Base-by-base conservation (phyloP, 1,140 invertebrate species). In the Doryteuthis pealeii region DNA sequence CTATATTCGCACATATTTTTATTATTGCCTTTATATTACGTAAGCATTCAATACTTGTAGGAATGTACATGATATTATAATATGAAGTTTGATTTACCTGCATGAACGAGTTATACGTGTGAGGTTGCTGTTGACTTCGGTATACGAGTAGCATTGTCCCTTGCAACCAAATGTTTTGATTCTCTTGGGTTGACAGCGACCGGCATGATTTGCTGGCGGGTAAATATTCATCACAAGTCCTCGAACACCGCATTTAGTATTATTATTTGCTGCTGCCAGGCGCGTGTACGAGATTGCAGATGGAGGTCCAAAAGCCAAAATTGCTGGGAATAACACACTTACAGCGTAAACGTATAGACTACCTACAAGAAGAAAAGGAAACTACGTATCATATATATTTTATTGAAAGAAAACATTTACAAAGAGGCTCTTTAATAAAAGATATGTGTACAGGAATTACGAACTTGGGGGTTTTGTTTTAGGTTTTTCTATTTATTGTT, bases 141-240 rank as follows among this genome's bases (percentile, higher is more conserved):
- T 32, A 30, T 68, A 68, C 3, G 66, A 68, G 10, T 32, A 33
- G 30, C 66, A 68, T 68, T 68, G 66, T 18, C 66, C 66, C 30
- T 30, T 68, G 22, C 66, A 68, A 10, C 66, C 66, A 68, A 68
- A 68, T 22, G 66, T 68, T 33, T 31, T 68, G 28, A 68, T 68
- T 5, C 15, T 68, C 22, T 18, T 68, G 6, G 26, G n/a, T 31
- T 26, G 18, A 68, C 66, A 68, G 10, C 66, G 28, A 33, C 18
- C 15, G 26, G 2, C 28, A 30, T 68, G 18, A 18, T 33, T 30
- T 5, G 15, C 15, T 26, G 66, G 66, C 8, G 66, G 66, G 18
- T 33, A 32, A 10, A 68, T 68, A 26, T 18, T 68, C 66, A 68
- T 68, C 18, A 31, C 18, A 1, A 68, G 15, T 33, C 66, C 66